Conservation (phyloP, 2,888 invertebrate species). For the Yponomeuta plumbellus region DNA sequence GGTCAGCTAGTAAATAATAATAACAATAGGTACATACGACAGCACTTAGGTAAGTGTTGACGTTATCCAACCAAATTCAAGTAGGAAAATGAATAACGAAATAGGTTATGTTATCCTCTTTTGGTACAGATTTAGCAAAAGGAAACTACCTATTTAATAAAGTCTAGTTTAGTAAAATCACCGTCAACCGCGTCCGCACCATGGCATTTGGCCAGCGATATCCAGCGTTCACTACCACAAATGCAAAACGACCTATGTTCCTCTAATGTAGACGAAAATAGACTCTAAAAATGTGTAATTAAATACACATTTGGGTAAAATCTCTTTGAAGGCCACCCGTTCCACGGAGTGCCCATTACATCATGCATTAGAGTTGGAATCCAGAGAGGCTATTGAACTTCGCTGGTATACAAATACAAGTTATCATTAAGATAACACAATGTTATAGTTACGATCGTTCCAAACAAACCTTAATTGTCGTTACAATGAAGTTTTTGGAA, state of each 20-base stretch:
- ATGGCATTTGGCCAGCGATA: conserved; percentile 39
- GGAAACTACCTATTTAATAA: not conserved
- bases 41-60: no score
- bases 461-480: no score
- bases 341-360: not conserved
- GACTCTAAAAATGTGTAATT: conserved; percentile 17
- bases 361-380: not conserved
- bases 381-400: not conserved
- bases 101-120: no score
- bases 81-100: no score
- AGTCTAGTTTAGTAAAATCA: not conserved
- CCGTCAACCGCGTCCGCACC: not conserved
- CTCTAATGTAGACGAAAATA: conserved; percentile 6
- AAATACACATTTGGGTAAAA: conserved; percentile 14
- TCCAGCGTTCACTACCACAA: not conserved
- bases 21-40: no score
- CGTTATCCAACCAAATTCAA: no score
- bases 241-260: not conserved
- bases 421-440: not conserved
- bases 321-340: not conserved
- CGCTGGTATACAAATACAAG: not conserved
- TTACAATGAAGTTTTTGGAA: no score
- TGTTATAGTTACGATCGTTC: no score
- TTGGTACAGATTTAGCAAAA: not conserved
- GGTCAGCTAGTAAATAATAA: no score